Evolutionary conservation across 2,888 invertebrate genomes (phyloP), one percentile per base, ranked within the genome.

Genomic region (Abscondita cerata): DNA sequence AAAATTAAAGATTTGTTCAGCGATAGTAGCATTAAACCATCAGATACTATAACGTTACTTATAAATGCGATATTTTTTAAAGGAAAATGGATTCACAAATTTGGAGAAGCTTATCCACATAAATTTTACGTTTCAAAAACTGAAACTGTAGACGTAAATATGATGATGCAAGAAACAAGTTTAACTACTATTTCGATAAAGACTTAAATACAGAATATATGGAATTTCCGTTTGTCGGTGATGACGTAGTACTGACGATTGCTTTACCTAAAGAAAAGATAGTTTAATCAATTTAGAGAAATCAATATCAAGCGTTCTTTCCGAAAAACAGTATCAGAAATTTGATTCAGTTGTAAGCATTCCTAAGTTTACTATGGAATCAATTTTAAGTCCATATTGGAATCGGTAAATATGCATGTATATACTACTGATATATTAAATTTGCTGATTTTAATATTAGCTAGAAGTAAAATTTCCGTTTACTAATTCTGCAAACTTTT

Each of bases 381-480:
- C 61, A 82, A 89, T 62, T 80, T 92, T 20, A 81, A 81, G n/a
- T 76, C 80, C 0, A 71, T 85, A 11, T 76, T 92, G 47, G 76
- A 82, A 13, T 83, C 87, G 81, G 91, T 91, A 54, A 60, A 54
- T 38, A 44, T 4, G 8, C 2, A 25, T 25, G n/a, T n/a, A n/a
- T n/a, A n/a, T n/a, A 41, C 16, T 18, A 41, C 12, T 2, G 41
- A 8, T 18, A 11, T 44, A 11, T 36, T 18, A 18, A 40, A 15
- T 44, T 18, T 44, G 8, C 18, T 16, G 3, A 25, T 25, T 4
- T 25, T 4, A 4, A 25, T 2, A 4, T 25, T 11, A 70, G 70
- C 18, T 70, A 59, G 70, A 69, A 13, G 62, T 69, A 36, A 51
- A 60, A 6, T 40, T 58, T 6, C 62, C 64, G 1, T 70, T 70